phyloP scores from a whole-genome alignment of 2,888 invertebrate genomes.

The Drosophila algonquin region DNA sequence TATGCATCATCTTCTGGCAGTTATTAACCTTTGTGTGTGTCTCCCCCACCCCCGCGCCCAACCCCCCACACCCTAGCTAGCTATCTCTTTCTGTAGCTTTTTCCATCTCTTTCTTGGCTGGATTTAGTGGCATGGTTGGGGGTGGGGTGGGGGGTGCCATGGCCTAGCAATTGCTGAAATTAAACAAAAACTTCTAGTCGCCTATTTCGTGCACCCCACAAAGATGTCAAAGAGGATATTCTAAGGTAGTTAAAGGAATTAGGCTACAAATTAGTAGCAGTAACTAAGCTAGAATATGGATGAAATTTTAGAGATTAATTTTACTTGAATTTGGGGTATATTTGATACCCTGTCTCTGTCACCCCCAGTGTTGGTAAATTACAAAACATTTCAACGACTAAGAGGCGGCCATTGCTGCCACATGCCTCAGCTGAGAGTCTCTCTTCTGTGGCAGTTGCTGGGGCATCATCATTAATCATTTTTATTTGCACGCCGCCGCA shows the following conservation, averaged over 20 bases:
- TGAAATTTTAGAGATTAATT: background rate
- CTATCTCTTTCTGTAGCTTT: constrained; percentile 23
- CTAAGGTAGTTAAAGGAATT: background rate
- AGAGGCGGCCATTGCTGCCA: constrained; percentile 69
- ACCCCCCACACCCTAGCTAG: background rate
- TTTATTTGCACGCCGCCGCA: constrained; percentile 81
- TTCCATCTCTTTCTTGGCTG: constrained; percentile 35
- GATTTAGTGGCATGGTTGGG: constrained; percentile 59
- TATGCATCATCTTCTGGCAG: constrained; percentile 79
- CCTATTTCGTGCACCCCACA: background rate
- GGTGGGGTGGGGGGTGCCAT: background rate
- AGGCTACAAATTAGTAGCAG: background rate
- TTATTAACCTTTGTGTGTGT: constrained; percentile 71
- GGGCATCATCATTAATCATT: constrained; percentile 81
- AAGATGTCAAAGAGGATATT: background rate
- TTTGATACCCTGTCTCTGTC: constrained; percentile 23
- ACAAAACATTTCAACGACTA: constrained; percentile 40
- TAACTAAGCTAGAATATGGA: background rate
- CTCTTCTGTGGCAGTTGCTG: constrained; percentile 59
- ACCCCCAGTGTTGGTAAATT: constrained; percentile 32
- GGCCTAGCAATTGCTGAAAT: constrained; percentile 57
- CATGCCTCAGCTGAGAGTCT: constrained; percentile 37
- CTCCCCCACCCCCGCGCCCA: background rate
- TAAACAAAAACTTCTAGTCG: constrained; percentile 52
- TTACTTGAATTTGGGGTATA: too few species aligned